A percentile compares a stretch with the other conserved stretches of the same genome.
Evolutionary conservation across 2,113 vertebrate genomes (phyloP).

Genomic region (Falco punctatus): DNA sequence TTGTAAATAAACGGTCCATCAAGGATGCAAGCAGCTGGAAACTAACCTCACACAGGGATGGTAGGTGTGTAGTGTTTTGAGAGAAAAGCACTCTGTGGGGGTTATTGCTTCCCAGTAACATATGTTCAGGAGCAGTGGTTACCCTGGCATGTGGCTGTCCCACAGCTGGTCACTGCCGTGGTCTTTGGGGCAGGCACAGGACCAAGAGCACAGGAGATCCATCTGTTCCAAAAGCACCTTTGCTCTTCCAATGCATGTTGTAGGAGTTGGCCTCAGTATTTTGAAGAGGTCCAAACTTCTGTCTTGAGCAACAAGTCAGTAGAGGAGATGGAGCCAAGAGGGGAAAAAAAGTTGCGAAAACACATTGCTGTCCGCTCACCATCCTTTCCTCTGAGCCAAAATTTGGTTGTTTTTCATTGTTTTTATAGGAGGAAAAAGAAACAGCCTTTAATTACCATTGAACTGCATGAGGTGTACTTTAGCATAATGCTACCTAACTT

Average conservation of each 20-base stretch:
- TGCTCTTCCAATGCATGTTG: accelerated
- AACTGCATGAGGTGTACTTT: not conserved
- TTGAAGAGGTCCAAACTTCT: not conserved
- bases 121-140: accelerated
- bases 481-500: no score
- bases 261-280: not conserved
- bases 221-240: not conserved
- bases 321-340: not conserved
- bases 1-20: not conserved
- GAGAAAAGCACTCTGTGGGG: not conserved
- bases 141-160: not conserved
- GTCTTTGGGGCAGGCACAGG: not conserved
- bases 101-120: accelerated
- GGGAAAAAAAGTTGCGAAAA: not conserved
- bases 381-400: not conserved
- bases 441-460: not conserved
- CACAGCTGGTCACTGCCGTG: no score
- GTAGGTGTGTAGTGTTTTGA: not conserved
- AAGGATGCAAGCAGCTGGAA: no score
- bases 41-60: no score
- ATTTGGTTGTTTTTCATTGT: not conserved
- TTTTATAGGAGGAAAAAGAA: not conserved
- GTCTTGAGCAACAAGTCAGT: no score
- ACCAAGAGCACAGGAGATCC: not conserved
- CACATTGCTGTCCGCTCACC: not conserved